These are phyloP conservation scores for Bucco capensis DNA, from an alignment of 2,113 vertebrate genomes.

Conservation along the genomic window DNA sequence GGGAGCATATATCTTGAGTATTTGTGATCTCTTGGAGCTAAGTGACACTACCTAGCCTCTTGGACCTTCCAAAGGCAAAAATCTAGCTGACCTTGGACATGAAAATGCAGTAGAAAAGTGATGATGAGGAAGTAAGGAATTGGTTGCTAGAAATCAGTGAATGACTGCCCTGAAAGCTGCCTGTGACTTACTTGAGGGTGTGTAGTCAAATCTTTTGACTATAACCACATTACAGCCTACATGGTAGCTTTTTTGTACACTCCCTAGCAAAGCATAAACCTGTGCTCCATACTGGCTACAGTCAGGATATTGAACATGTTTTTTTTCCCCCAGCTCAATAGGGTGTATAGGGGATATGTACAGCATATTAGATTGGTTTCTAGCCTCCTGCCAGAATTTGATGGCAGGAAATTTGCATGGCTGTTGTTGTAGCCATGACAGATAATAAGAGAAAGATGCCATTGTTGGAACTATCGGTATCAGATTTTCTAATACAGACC, in stretches of 20 bases:
- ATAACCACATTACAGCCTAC: fast-evolving
- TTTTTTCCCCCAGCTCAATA: neutral
- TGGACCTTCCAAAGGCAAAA: neutral
- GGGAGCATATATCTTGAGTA: neutral
- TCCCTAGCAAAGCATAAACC: neutral
- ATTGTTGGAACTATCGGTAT: constrained; percentile 30
- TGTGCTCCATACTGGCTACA: neutral
- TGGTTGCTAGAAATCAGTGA: neutral
- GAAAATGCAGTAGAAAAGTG: neutral
- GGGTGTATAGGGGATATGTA: neutral
- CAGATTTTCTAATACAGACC: constrained; percentile 48
- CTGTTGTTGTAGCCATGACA: constrained; percentile 36
- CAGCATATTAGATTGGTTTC: neutral
- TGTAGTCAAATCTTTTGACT: neutral
- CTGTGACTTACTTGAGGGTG: no score
- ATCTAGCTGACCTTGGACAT: neutral
- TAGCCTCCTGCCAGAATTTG: neutral
- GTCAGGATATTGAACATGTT: neutral
- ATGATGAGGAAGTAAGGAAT: neutral
- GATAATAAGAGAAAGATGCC: constrained; percentile 41
- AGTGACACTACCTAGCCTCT: neutral
- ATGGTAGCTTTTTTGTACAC: fast-evolving
- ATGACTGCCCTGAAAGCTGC: neutral
- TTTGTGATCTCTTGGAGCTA: neutral
- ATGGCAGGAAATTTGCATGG: constrained; percentile 39